These are phyloP conservation scores for Akabosia matsudoensis DNA, from an alignment of 1,140 invertebrate genomes.

Conservation along the genomic window DNA sequence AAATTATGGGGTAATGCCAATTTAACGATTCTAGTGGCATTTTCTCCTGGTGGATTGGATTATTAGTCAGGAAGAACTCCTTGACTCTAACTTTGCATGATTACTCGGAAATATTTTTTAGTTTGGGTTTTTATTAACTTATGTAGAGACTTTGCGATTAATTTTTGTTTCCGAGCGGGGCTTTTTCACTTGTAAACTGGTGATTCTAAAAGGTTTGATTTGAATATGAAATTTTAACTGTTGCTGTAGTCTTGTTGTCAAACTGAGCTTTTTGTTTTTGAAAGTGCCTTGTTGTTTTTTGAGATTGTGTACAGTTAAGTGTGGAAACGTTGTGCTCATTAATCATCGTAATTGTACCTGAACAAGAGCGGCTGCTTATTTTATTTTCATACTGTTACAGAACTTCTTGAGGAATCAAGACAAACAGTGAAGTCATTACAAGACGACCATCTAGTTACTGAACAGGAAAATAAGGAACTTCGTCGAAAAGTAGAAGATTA, in stretches of 20 bases:
- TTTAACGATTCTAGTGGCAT: too few species aligned
- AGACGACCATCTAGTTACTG: slow-evolving; percentile 18
- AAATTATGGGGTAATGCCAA: too few species aligned
- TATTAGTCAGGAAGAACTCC: too few species aligned
- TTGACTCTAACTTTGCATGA: too few species aligned
- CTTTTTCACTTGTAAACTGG: background rate
- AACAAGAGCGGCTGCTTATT: background rate
- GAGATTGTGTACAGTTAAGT: background rate
- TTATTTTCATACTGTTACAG: background rate
- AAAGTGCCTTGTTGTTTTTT: background rate
- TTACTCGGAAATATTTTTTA: background rate
- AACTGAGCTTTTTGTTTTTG: background rate
- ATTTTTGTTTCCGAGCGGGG: background rate
- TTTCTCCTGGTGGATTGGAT: too few species aligned
- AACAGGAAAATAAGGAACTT: slow-evolving; percentile 32
- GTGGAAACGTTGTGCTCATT: too few species aligned
- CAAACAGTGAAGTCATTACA: slow-evolving; percentile 34
- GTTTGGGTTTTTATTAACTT: background rate
- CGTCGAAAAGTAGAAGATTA: slow-evolving; percentile 27
- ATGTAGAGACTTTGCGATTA: background rate
- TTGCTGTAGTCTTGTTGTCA: background rate
- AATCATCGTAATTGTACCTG: too few species aligned
- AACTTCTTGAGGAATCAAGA: slow-evolving; percentile 42
- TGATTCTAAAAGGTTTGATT: slow-evolving; percentile 11
- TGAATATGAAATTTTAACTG: background rate